phyloP scores from a whole-genome alignment of 2,113 vertebrate genomes.

The Spea multiplicata region DNA sequence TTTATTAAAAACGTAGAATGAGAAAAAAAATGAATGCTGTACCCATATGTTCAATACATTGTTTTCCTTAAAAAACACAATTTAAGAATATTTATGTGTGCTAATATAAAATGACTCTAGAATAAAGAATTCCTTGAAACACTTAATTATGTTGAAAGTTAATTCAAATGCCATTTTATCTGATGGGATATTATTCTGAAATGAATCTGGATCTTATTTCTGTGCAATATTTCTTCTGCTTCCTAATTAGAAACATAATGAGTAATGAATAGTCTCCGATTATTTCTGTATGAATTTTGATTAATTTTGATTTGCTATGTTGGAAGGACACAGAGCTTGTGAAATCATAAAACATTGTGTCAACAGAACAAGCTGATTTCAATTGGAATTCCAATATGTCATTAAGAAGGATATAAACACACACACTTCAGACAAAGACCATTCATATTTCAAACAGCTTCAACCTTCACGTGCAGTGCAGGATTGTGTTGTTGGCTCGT shows the following conservation, averaged over 20 bases:
- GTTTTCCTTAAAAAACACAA: too few relatives aligned
- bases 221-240: not conserved
- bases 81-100: too few relatives aligned
- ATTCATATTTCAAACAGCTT: slow-evolving; percentile 30
- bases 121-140: too few relatives aligned
- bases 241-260: not conserved
- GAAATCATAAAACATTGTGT: slow-evolving; percentile 7
- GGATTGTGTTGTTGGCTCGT: slow-evolving; percentile 19
- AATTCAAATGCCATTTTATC: too few relatives aligned
- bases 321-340: not conserved
- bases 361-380: slow-evolving; percentile 26
- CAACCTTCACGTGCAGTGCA: slow-evolving; percentile 17
- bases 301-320: not conserved
- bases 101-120: too few relatives aligned
- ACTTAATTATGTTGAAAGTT: too few relatives aligned
- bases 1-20: too few relatives aligned
- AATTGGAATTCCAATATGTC: slow-evolving; percentile 39
- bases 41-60: too few relatives aligned
- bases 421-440: slow-evolving; percentile 29
- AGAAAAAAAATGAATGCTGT: too few relatives aligned
- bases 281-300: not conserved
- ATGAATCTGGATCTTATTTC: not conserved
- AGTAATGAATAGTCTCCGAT: not conserved
- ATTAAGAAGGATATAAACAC: slow-evolving; percentile 33
- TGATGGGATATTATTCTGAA: not conserved